Evolutionary conservation across 2,888 invertebrate species (phyloP), one percentile per base, ranked within the genome.

Genomic region (Zygaena filipendulae): DNA sequence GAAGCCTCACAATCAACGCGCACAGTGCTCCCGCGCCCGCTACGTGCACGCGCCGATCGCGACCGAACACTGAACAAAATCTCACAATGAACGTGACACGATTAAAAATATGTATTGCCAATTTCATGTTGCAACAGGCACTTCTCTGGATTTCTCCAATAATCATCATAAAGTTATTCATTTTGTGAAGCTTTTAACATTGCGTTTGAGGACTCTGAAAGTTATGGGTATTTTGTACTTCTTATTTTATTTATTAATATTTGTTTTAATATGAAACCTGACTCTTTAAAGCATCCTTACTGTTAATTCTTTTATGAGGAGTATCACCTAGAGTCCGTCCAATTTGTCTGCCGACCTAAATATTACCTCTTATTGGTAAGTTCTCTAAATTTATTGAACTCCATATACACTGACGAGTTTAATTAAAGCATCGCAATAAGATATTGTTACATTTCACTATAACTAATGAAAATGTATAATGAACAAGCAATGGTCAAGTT

Each of bases 371-470:
- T 53, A 39, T 45, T 54, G 58, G 64, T 59, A 64, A 71, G 57
- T 59, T 54, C 54, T 69, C 64, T 66, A 74, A 62, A 70, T 64
- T 67, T 62, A 70, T 53, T 52, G 64, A 67, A 70, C 61, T 66
- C 56, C 69, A 63, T 63, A 60, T 64, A 74, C 66, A 74, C 60
- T 52, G 72, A 71, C 64, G 70, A 64, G 54, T 70, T 71, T 75
- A 71, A 66, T 79, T 79, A 79, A 79, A 79, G 77, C 77, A 77
- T 77, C 63, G 74, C 72, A 74, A 79, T 79, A 79, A 79, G 77
- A 79, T 74, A 72, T 68, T 60, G 74, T 74, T 77, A 69, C 60
- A 64, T 54, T 59, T 57, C 59, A 64, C 74, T 74, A 75, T 69
- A 43, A 53, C 75, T 75, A 72, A 72, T 58, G 64, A 63, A 59